phyloP scores from a whole-genome alignment of 2,113 vertebrate genomes.

The Chitala chitala region DNA sequence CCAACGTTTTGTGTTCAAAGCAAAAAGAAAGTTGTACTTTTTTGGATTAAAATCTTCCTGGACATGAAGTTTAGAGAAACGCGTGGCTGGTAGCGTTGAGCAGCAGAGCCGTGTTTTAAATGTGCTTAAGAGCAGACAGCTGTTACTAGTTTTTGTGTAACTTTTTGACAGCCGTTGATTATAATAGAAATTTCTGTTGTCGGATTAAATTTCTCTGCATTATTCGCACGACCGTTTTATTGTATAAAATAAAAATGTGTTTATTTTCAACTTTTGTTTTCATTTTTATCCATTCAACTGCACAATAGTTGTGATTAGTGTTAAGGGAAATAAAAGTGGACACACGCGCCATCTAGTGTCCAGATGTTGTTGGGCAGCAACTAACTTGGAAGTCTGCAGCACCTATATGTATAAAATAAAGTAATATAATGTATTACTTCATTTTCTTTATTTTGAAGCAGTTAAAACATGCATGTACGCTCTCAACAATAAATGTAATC shows the following conservation, averaged over 20 bases:
- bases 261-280: background rate
- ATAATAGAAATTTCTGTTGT: background rate
- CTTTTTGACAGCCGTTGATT: background rate
- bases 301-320: constrained; percentile 1
- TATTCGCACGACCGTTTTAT: background rate
- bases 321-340: constrained; percentile 45
- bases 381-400: background rate
- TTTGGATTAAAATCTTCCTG: constrained; percentile 3
- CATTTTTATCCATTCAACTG: background rate
- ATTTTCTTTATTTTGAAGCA: too few species aligned
- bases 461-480: too few species aligned
- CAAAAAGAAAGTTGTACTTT: background rate
- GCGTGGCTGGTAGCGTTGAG: too few species aligned
- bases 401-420: too few species aligned
- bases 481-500: too few species aligned
- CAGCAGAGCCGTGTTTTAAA: too few species aligned
- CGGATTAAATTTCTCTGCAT: background rate
- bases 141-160: too few species aligned
- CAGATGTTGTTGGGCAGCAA: background rate
- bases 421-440: too few species aligned
- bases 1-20: background rate
- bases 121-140: too few species aligned
- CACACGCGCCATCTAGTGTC: constrained; percentile 59
- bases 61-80: too few species aligned
- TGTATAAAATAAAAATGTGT: background rate